Base-by-base conservation (phyloP, 2,797 vertebrate species). In the Cossypha niveicapilla region DNA sequence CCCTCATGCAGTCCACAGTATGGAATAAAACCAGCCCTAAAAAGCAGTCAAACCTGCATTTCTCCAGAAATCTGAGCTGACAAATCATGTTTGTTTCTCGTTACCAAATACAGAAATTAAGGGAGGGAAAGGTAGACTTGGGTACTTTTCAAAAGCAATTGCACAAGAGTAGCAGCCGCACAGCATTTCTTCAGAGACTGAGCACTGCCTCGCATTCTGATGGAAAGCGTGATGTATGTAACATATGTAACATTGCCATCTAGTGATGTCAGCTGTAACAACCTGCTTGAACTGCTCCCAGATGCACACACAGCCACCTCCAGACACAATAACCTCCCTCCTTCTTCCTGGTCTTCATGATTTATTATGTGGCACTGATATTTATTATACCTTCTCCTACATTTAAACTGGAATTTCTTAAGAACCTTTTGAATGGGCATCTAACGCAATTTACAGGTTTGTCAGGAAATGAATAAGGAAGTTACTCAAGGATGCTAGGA, bases 191-290 rank as follows among this genome's bases (percentile, higher is more conserved):
- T 86, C 56, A 60, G 70, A 58, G 50, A 22, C 47, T 23, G 76
- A 90, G 44, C 28, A 0, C 51, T 78, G 56, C 39, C 42, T 84
- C 54, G 62, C 76, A 73, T 86, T 65, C 56, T 24, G 41, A 84
- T 30, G 12, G 13, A 5, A n/a, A 75, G 13, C 17, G 5, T 75
- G 62, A 42, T 22, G 8, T 30, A 66, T 67, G 90, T 76, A 79
- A 30, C 7, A 6, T 39, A 16, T 81, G 70, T 94, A 79, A 94
- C 62, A 94, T 90, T 95, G 93, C 96, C 96, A 96, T 88, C 96
- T 96, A 95, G 90, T 74, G 94, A 78, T 35, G 42, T 60, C 83
- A 79, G 41, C 45, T 30, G 24, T 37, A 81, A 72, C 53, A 63
- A 75, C 6, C 2, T 7, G 21, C 53, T 73, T 71, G 57, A 71